phyloP scores from a whole-genome alignment of 1,140 invertebrate species.

The Heliothis virescens region DNA sequence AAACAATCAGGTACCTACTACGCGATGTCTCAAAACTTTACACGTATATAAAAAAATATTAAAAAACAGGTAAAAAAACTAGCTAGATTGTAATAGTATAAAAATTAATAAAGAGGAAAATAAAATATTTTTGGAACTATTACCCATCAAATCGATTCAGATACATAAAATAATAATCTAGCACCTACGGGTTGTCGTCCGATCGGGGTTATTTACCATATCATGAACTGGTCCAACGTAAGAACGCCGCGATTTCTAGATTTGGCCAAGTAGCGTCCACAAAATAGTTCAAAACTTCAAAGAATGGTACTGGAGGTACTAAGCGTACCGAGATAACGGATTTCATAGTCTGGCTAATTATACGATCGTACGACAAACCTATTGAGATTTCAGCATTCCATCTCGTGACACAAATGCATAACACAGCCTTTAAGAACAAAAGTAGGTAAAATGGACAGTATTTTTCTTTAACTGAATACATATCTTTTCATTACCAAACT shows the following conservation, averaged over 20 bases:
- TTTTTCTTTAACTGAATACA: constrained; percentile 24
- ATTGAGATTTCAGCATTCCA: constrained; percentile 16
- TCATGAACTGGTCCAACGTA: too few species aligned
- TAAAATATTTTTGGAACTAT: constrained; percentile 45
- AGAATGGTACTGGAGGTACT: too few species aligned
- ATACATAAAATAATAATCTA: not conserved
- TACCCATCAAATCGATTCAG: constrained; percentile 31
- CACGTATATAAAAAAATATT: constrained; percentile 25
- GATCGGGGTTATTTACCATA: too few species aligned
- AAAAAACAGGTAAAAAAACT: constrained; percentile 23
- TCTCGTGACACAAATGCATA: constrained; percentile 52
- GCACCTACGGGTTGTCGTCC: too few species aligned
- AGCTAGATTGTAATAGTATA: not conserved
- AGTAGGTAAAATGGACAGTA: not conserved
- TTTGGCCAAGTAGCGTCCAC: too few species aligned
- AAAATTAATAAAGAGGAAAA: constrained; percentile 3
- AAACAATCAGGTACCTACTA: constrained; percentile 46
- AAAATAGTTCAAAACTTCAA: too few species aligned
- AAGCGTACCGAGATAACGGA: too few species aligned
- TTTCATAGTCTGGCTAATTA: not conserved
- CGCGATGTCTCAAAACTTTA: constrained; percentile 16
- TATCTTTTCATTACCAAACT: not conserved
- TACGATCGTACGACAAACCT: not conserved
- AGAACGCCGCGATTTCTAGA: too few species aligned
- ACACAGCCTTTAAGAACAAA: constrained; percentile 51